These are phyloP conservation scores for Dicerorhinus sumatrensis DNA, from an alignment of 2,113 vertebrate species.

Conservation along the genomic window DNA sequence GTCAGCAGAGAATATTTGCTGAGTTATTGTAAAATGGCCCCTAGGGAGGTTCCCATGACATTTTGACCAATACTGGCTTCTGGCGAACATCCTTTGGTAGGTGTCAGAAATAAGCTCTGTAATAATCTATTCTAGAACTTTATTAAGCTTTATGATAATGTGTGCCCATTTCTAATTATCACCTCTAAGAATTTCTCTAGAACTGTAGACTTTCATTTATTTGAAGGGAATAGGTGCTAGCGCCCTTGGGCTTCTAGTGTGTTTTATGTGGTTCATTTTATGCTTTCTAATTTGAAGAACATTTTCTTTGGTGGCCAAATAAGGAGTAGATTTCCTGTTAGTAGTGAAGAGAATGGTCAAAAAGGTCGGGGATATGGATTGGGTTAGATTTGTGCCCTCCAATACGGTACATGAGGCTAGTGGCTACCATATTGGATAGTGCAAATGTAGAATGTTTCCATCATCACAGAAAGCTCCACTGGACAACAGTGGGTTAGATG, in stretches of 20 bases:
- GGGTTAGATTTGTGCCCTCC: not conserved
- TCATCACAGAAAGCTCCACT: not conserved
- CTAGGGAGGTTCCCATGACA: not conserved
- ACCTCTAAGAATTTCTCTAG: constrained; percentile 11
- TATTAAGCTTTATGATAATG: not conserved
- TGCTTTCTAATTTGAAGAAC: not conserved
- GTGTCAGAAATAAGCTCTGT: not conserved
- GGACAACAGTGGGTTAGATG: not conserved
- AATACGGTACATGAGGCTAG: not conserved
- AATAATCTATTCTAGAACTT: constrained; percentile 1
- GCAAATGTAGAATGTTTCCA: not conserved
- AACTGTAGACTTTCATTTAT: not conserved
- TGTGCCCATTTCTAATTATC: not conserved
- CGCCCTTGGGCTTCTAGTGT: not conserved
- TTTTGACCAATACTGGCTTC: not conserved
- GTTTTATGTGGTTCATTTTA: not conserved
- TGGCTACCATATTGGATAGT: not conserved
- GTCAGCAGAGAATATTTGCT: not conserved
- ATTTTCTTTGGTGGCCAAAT: constrained; percentile 36
- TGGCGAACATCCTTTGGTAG: not conserved
- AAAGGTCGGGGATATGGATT: not conserved
- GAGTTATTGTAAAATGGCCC: not conserved
- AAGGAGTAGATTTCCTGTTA: not conserved
- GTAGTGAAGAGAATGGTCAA: not conserved
- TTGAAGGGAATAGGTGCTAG: not conserved